These are phyloP conservation scores for Allophyes oxyacanthae DNA, from an alignment of 2,888 invertebrate species.

Conservation along the genomic window DNA sequence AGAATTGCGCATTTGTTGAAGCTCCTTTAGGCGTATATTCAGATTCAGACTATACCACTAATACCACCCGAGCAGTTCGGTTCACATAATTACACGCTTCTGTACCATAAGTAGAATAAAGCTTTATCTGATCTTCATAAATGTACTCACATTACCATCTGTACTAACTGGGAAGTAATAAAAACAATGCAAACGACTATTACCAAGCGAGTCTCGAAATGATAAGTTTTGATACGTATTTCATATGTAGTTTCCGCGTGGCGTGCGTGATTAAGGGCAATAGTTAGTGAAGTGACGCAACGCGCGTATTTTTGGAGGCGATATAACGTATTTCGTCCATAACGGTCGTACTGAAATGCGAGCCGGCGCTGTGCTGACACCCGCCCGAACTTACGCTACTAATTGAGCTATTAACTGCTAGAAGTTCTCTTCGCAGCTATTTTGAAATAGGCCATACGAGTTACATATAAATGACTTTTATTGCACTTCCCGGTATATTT, in stretches of 20 bases:
- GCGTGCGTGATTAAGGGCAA: slow-evolving; percentile 67
- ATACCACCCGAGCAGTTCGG: neutral
- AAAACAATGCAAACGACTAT: slow-evolving; percentile 37
- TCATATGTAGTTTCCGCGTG: slow-evolving; percentile 54
- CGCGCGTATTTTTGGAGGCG: slow-evolving; percentile 66
- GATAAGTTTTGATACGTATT: slow-evolving; percentile 44
- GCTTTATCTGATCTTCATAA: slow-evolving; percentile 42
- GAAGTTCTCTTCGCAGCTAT: slow-evolving; percentile 34
- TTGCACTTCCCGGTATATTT: slow-evolving; percentile 50
- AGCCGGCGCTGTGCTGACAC: slow-evolving; percentile 28
- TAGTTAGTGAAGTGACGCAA: slow-evolving; percentile 65
- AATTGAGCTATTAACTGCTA: slow-evolving; percentile 44
- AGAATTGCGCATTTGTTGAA: too few species aligned
- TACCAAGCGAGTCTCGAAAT: slow-evolving; percentile 39
- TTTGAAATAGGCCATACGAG: slow-evolving; percentile 40
- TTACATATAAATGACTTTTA: slow-evolving; percentile 48
- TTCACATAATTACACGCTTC: slow-evolving; percentile 5
- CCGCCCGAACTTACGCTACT: slow-evolving; percentile 43
- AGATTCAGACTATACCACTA: too few species aligned
- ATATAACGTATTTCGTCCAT: slow-evolving; percentile 63
- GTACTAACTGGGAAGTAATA: slow-evolving; percentile 45
- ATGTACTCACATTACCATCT: slow-evolving; percentile 39
- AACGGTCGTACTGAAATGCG: slow-evolving; percentile 63
- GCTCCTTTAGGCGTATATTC: too few species aligned
- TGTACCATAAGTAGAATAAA: slow-evolving; percentile 33